Percentiles rank a stretch among this genome's conserved stretches.
Conservation (phyloP, 2,797 vertebrate genomes). For the Spinus pinus region DNA sequence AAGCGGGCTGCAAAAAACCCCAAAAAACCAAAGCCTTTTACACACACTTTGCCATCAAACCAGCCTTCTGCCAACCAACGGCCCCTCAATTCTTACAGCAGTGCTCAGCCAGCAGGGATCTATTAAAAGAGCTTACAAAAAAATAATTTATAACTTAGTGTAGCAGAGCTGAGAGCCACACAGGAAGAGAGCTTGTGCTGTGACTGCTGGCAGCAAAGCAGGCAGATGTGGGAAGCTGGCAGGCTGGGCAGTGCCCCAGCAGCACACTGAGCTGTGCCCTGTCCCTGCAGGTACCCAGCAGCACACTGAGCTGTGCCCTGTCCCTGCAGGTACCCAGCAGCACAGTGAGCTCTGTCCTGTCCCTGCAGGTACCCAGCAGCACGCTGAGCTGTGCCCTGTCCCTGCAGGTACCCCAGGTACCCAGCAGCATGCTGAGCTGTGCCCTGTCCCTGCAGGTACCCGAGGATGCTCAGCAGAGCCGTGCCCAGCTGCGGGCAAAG, state of each 20-base stretch:
- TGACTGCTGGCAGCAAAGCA: background rate
- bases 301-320: too few relatives aligned
- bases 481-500: background rate
- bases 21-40: background rate
- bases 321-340: too few relatives aligned
- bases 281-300: too few relatives aligned
- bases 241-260: background rate
- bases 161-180: fast-evolving
- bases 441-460: too few relatives aligned
- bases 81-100: background rate
- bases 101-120: background rate
- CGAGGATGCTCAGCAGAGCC: too few relatives aligned
- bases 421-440: too few relatives aligned
- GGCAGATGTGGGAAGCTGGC: background rate
- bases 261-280: background rate
- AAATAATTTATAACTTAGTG: fast-evolving
- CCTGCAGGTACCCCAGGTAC: too few relatives aligned
- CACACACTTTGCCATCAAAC: background rate
- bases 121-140: background rate
- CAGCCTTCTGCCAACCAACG: background rate
- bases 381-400: too few relatives aligned
- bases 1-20: background rate
- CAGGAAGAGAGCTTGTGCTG: background rate
- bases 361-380: too few relatives aligned
- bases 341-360: too few relatives aligned